Conservation (phyloP, 2,888 invertebrate genomes). For the Endomychus coccineus region DNA sequence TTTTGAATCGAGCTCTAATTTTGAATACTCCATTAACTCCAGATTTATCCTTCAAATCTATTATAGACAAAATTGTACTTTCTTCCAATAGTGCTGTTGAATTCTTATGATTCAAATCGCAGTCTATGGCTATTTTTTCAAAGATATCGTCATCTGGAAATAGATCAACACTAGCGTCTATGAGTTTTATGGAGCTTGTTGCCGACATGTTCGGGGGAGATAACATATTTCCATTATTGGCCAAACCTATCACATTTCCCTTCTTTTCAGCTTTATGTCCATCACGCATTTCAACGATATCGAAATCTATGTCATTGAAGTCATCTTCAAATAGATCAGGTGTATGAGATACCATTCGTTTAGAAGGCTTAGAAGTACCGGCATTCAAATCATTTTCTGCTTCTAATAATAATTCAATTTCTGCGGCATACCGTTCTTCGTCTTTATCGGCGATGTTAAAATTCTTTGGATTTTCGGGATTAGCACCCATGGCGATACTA, state of each 20-base stretch:
- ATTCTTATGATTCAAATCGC: too few species aligned
- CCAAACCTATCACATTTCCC: too few species aligned
- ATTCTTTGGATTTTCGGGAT: slow-evolving; percentile 1
- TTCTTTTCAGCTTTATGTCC: slow-evolving; percentile 3
- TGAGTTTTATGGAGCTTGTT: too few species aligned
- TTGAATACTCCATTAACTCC: slow-evolving; percentile 41
- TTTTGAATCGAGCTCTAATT: slow-evolving; percentile 52
- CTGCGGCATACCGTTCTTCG: slow-evolving; percentile 24
- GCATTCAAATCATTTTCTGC: slow-evolving; percentile 21
- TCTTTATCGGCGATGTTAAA: slow-evolving; percentile 17
- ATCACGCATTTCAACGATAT: slow-evolving; percentile 17
- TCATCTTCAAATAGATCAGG: slow-evolving; percentile 30
- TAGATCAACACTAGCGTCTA: too few species aligned
- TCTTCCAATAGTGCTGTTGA: too few species aligned
- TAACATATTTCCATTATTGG: too few species aligned
- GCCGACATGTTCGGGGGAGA: too few species aligned
- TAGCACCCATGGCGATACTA: too few species aligned
- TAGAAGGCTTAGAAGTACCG: slow-evolving; percentile 4
- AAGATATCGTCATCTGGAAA: too few species aligned
- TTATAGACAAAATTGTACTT: too few species aligned
- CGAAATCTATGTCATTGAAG: slow-evolving; percentile 25
- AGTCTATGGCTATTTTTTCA: too few species aligned
- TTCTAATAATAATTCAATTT: slow-evolving; percentile 30
- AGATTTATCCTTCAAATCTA: too few species aligned
- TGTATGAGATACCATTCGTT: slow-evolving; percentile 15